Base-by-base conservation (phyloP, 2,113 vertebrate genomes). In the Petromus typicus region DNA sequence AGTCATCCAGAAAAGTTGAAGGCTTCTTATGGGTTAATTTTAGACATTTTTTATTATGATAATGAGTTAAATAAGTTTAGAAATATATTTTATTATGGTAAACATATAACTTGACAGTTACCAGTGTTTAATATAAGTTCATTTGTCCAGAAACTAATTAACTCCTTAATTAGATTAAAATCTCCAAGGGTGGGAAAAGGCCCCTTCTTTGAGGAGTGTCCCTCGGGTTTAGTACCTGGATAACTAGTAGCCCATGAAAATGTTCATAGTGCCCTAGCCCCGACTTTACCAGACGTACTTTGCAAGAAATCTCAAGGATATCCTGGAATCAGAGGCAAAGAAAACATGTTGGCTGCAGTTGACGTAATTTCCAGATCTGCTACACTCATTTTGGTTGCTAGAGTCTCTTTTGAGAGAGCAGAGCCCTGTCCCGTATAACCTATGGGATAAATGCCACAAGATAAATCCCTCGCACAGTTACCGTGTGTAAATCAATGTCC, bases 401-500 rank as follows among this genome's bases (percentile, higher is more conserved):
- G 22, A 95, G 51, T 43, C 86, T 86, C 92, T 92, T 79, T 43
- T 57, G 80, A 94, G 87, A 95, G 6, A 95, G n/a, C n/a, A 78
- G 75, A 95, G 20, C n/a, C 84, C 57, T 84, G 4, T 93, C 81
- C 54, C 94, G 4, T 94, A 12, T 95, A 88, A 95, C 86, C 86
- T 95, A 43, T 34, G 67, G 37, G 88, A 80, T 83, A 93, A 95
- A 96, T 89, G 80, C 63, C 48, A 27, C 1, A 17, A 91, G 66
- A 85, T 96, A 97, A 97, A 97, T 95, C 82, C 84, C 69, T 94
- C 54, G 25, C 40, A 40, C 16, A 23, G 23, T 91, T 64, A 84
- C 30, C 91, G 51, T 66, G 69, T 90, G 25, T 97, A 96, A 96
- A 96, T 97, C 97, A 96, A 17, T 81, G 91, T 96, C 51, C 45